A percentile compares a stretch with the other conserved stretches of the same genome.
phyloP scores from a whole-genome alignment of 2,888 invertebrate genomes.

The Marasmarcha lunaedactyla region DNA sequence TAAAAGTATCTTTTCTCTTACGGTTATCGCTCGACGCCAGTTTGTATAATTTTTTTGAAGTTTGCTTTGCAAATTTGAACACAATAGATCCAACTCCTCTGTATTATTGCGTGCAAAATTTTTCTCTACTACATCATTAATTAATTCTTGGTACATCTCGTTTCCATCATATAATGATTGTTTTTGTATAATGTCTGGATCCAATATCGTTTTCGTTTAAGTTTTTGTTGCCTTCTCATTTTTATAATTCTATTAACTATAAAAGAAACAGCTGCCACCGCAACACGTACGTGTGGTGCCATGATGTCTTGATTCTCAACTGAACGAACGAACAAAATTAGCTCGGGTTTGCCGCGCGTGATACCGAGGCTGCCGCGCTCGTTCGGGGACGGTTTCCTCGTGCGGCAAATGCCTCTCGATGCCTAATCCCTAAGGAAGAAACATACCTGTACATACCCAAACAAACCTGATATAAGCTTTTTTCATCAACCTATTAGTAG shows the following conservation, averaged over 20 bases:
- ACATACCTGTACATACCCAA: too few relatives aligned
- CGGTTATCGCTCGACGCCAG: conserved; percentile 3
- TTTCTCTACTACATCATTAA: too few relatives aligned
- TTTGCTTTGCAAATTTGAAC: conserved; percentile 1
- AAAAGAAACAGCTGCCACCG: conserved; percentile 17
- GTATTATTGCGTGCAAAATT: too few relatives aligned
- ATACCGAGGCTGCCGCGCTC: background rate
- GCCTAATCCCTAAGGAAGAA: too few relatives aligned
- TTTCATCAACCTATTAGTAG: too few relatives aligned
- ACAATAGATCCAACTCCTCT: too few relatives aligned
- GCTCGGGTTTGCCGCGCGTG: conserved; percentile 11
- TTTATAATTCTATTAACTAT: conserved; percentile 15
- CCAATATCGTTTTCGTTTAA: too few relatives aligned
- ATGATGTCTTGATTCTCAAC: conserved; percentile 6
- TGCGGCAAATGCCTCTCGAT: background rate
- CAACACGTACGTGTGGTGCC: conserved; percentile 15
- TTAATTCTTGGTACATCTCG: too few relatives aligned
- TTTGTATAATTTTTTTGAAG: conserved; percentile 3
- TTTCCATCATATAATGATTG: too few relatives aligned
- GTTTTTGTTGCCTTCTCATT: conserved; percentile 15
- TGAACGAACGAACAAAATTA: conserved; percentile 12
- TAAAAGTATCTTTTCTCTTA: conserved; percentile 3
- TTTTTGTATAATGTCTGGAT: too few relatives aligned
- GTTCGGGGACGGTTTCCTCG: background rate
- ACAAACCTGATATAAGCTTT: too few relatives aligned